Percentiles rank a stretch among this genome's conserved stretches.
Evolutionary conservation across 2,888 invertebrate species (phyloP).

Genomic region (Autographa pulchrina): DNA sequence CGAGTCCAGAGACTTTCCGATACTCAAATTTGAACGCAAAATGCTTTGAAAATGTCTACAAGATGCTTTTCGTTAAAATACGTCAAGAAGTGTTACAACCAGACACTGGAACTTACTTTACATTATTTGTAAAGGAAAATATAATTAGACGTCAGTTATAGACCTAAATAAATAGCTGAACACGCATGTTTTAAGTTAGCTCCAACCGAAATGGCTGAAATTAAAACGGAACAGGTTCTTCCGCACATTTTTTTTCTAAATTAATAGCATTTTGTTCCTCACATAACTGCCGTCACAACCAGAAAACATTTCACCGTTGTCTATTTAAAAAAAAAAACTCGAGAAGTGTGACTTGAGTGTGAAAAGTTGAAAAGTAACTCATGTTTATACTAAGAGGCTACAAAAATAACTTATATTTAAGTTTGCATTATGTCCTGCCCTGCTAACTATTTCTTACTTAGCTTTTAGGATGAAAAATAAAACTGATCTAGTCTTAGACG

Average conservation of each 20-base stretch:
- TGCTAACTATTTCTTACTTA: constrained; percentile 18
- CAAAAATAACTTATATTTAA: constrained; percentile 30
- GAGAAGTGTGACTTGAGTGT: neutral
- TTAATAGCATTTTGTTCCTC: too few species aligned
- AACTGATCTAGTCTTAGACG: neutral
- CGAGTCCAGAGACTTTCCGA: constrained; percentile 7
- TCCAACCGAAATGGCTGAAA: too few species aligned
- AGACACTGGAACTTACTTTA: too few species aligned
- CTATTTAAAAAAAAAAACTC: too few species aligned
- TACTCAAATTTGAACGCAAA: neutral
- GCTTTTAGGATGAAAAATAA: neutral
- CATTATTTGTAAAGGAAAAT: too few species aligned
- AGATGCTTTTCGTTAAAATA: neutral
- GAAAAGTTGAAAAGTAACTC: neutral
- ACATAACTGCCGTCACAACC: too few species aligned
- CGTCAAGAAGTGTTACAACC: neutral
- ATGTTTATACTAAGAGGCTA: constrained; percentile 32
- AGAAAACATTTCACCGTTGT: too few species aligned
- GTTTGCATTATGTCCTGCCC: constrained; percentile 17
- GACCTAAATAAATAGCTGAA: too few species aligned
- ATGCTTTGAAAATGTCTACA: neutral
- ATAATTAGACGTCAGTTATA: too few species aligned
- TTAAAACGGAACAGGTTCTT: too few species aligned
- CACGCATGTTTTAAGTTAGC: too few species aligned
- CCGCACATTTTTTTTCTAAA: too few species aligned